A percentile compares a stretch with the other conserved stretches of the same genome.
phyloP scores from a whole-genome alignment of 2,888 invertebrate genomes.

The Ochropleura leucogaster region DNA sequence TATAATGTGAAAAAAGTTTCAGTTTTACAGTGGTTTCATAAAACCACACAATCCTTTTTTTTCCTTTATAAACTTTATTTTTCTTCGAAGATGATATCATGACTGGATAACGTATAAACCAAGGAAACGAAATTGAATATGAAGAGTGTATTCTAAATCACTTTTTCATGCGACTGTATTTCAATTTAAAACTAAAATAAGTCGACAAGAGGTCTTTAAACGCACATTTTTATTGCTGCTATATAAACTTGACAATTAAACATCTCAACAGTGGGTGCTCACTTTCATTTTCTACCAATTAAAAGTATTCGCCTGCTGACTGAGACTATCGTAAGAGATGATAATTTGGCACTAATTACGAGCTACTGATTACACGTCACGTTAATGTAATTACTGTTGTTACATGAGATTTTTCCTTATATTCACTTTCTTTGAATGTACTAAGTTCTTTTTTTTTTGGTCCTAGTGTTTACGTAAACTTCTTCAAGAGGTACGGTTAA shows the following conservation, averaged over 20 bases:
- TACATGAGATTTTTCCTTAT: slow-evolving; percentile 48
- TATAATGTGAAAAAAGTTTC: no score
- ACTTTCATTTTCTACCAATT: slow-evolving; percentile 74
- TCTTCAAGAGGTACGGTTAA: neutral
- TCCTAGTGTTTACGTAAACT: neutral
- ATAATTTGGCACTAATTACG: slow-evolving; percentile 65
- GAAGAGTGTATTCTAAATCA: slow-evolving; percentile 3
- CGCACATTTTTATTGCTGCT: slow-evolving; percentile 37
- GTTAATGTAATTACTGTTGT: slow-evolving; percentile 53
- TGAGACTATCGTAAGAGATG: slow-evolving; percentile 41
- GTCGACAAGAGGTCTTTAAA: slow-evolving; percentile 8
- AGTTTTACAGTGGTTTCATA: no score
- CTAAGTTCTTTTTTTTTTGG: neutral
- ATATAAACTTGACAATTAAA: slow-evolving; percentile 53
- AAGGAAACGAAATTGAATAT: no score
- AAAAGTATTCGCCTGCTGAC: slow-evolving; percentile 63
- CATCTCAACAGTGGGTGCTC: slow-evolving; percentile 26
- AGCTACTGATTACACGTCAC: slow-evolving; percentile 50
- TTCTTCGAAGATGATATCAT: no score
- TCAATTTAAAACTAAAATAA: slow-evolving; percentile 11
- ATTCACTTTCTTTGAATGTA: slow-evolving; percentile 53
- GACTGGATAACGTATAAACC: no score
- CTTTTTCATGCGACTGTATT: slow-evolving; percentile 13
- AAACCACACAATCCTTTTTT: no score
- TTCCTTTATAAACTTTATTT: no score